Base-by-base conservation (phyloP, 2,797 vertebrate species). In the Schizopygopsis pylzovi region DNA sequence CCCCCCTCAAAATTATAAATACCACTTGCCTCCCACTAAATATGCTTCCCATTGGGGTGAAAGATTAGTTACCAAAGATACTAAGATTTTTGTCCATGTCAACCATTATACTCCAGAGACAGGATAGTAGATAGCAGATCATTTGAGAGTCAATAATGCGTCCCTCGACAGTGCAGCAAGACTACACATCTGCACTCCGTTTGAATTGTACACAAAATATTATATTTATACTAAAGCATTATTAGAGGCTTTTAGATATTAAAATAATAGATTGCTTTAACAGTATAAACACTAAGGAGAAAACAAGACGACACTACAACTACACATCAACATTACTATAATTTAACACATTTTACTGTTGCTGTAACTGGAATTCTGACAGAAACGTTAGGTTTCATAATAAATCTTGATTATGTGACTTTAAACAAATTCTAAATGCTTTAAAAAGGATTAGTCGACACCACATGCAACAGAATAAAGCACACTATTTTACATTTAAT, bases 11-110 rank as follows among this genome's bases (percentile, higher is more conserved):
- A 54, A 22, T 76, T 54, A 54, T 54, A 54, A 76, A 76, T 54
- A 76, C 20, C 72, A 52, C 16, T 37, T 77, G 49, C 49, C 49
- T 56, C 33, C 33, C 49, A 77, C 20, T 39, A 77, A 77, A 56
- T 56, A 77, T 39, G 71, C 13, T 16, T 72, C 43, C 12, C 43
- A 47, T 8, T 47, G 49, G 49, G 33, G 49, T 13, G 28, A 22
- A 39, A 56, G 33, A 39, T 6, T 39, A 39, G 37, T 39, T 39
- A 39, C 37, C 37, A 39, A 39, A 39, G 37, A 4, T 39, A 6
- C 39, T 20, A 43, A n/a, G 7, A 16, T 79, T 61, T 15, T 0
- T 41, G 22, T 18, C 54, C 37, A 61, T 61, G 22, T 41, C 15
- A 8, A 59, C 54, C 13, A 18, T 43, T 61, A 4, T 25, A 25